Evolutionary conservation across 1,140 invertebrate species (phyloP), one percentile per base, ranked within the genome.

Genomic region (Drosophila leontia): DNA sequence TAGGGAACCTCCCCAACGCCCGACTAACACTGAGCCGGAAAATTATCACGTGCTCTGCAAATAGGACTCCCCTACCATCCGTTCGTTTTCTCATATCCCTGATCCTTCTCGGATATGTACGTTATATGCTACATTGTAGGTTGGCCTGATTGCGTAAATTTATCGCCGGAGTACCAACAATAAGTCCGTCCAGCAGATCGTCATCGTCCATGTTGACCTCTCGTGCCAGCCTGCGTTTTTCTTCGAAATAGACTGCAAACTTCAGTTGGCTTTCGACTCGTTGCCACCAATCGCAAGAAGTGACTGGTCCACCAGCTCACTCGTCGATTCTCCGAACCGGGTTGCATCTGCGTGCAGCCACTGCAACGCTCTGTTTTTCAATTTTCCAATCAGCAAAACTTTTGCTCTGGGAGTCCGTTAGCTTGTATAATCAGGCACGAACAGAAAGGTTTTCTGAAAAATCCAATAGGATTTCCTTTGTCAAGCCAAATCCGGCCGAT

Each of bases 191-290:
- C 50, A 53, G 1, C 6, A 53, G 29, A 11, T 53, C 26, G 23
- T 50, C 48, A 50, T 50, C 29, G 7, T 53, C 29, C 50, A 34
- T 53, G 5, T 13, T 53, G 15, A 34, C 15, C 15, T 50, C 48
- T 50, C 50, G 15, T 5, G 50, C 50, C 29, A 53, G 13, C 9
- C 29, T 53, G n/a, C 50, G 8, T 9, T 53, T 53, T 5, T 53
- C n/a, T 3, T 53, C n/a, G 6, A 34, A 53, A 7, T 53, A 53
- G 2, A 35, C 50, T 8, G 29, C 50, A 32, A 53, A 53, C 32
- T 37, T 55, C 7, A 3, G 3, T 15, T 0, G 34, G 19, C 34
- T 15, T 37, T 55, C 6, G 51, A 37, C 7, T 23, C 11, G 34
- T 23, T 55, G 12, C 34, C 34, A 13, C 34, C 51, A n/a, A 55